Evolutionary conservation across 2,797 vertebrate species (phyloP).

Genomic region (Chelmon rostratus): DNA sequence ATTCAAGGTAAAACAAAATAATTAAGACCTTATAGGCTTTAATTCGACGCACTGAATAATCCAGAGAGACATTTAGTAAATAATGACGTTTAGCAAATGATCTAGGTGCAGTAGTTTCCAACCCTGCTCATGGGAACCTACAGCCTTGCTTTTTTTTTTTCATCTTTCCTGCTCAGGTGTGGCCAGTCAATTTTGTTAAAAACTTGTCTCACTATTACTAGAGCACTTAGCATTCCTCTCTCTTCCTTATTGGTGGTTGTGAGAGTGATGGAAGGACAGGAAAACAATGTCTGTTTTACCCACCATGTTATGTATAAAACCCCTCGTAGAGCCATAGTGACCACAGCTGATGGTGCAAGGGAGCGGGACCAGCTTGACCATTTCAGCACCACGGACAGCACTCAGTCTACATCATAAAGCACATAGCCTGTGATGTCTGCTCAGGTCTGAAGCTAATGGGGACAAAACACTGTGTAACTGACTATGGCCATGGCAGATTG

Average conservation of each 20-base stretch:
- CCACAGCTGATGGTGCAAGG: not conserved
- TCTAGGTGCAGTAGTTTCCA: not conserved
- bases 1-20: not conserved
- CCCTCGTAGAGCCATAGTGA: not conserved
- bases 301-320: not conserved
- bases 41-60: not conserved
- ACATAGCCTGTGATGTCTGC: not conserved
- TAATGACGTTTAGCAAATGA: not conserved
- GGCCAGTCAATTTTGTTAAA: conserved; percentile 6
- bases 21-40: not conserved
- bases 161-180: not conserved
- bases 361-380: not conserved
- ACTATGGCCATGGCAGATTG: conserved; percentile 10
- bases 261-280: not conserved
- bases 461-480: not conserved
- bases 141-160: not conserved
- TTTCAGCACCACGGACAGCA: conserved; percentile 77
- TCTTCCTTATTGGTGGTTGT: not conserved
- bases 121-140: not conserved
- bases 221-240: not conserved
- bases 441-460: conserved; percentile 18
- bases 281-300: conserved; percentile 10
- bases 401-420: not conserved
- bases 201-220: conserved; percentile 8
- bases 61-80: not conserved